Evolutionary conservation across 2,888 invertebrate species (phyloP).

Genomic region (Sclerodermus sp.): DNA sequence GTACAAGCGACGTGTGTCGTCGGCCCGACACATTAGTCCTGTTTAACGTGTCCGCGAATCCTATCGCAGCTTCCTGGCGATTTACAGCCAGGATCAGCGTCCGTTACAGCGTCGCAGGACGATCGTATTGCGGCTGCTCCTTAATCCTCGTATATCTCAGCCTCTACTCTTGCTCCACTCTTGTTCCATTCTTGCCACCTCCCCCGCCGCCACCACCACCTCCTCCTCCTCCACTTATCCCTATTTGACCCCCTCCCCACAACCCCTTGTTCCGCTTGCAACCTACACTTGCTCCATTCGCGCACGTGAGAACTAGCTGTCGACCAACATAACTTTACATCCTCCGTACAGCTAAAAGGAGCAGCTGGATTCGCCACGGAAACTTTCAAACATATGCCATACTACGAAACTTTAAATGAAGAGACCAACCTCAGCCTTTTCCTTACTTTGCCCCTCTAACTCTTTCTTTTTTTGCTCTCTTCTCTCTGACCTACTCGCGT

Average conservation of each 20-base stretch:
- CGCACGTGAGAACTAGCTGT: too few species aligned
- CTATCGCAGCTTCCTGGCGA: slow-evolving; percentile 29
- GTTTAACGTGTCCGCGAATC: slow-evolving; percentile 34
- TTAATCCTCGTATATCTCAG: slow-evolving; percentile 35
- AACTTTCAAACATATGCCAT: too few species aligned
- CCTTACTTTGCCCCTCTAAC: too few species aligned
- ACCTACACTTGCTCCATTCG: too few species aligned
- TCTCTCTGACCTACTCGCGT: too few species aligned
- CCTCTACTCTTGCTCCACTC: slow-evolving; percentile 6
- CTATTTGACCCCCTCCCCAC: not conserved
- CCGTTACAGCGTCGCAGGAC: slow-evolving; percentile 23
- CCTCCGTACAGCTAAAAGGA: too few species aligned
- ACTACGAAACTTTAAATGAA: too few species aligned
- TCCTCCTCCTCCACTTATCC: slow-evolving; percentile 1
- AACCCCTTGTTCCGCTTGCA: not conserved
- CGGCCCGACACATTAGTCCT: slow-evolving; percentile 28
- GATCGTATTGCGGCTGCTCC: slow-evolving; percentile 26
- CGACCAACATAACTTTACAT: too few species aligned
- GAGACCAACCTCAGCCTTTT: too few species aligned
- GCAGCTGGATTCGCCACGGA: too few species aligned
- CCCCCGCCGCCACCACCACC: not conserved
- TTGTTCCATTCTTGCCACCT: not conserved
- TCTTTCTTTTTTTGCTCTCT: too few species aligned
- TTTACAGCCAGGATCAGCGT: slow-evolving; percentile 38
- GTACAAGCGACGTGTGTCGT: not conserved